Evolutionary conservation across 2,888 invertebrate species (phyloP), one percentile per base, ranked within the genome.

Genomic region (Diplolepis rosae): DNA sequence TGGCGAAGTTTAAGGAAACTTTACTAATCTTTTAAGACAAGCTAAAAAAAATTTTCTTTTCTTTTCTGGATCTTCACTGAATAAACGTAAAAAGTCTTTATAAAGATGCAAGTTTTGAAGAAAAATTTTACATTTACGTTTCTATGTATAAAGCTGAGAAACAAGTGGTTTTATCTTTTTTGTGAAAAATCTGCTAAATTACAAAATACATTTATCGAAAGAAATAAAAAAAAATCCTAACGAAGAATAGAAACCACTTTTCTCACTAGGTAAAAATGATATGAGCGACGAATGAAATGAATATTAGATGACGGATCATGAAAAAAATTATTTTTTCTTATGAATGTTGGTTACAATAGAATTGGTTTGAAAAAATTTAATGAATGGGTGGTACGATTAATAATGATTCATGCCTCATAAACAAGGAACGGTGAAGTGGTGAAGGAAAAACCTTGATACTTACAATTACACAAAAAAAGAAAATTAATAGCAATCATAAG

Each of bases 231-330:
- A 2, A 15, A 45, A 0, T 7, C 45, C 18, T 45, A 15, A 45
- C 2, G 18, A 18, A 18, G 18, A 18, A 45, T 45, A 18, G 18
- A 45, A 18, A 45, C 45, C 18, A 45, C 7, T 18, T 18, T 1
- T 45, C 45, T 18, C 18, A 9, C 18, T 0, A 7, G 9, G n/a
- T 45, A 18, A 7, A 18, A 18, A 45, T 18, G 13, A 52, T 22
- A 68, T 45, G 22, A 56, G 39, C 52, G 45, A 67, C n/a, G 18
- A 18, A 45, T 45, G 45, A 18, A 45, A 18, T 28, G 65, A 54
- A 28, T 50, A 69, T 71, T 67, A 68, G 70, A 73, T 66, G 61
- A 61, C 35, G 35, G 54, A 52, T 15, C 18, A 50, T 27, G 45
- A 66, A n/a, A 48, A 54, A 18, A 7, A 30, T 54, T 61, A 69